Evolutionary conservation across 1,140 invertebrate genomes (phyloP).

Genomic region (Paraescarpia echinospica): DNA sequence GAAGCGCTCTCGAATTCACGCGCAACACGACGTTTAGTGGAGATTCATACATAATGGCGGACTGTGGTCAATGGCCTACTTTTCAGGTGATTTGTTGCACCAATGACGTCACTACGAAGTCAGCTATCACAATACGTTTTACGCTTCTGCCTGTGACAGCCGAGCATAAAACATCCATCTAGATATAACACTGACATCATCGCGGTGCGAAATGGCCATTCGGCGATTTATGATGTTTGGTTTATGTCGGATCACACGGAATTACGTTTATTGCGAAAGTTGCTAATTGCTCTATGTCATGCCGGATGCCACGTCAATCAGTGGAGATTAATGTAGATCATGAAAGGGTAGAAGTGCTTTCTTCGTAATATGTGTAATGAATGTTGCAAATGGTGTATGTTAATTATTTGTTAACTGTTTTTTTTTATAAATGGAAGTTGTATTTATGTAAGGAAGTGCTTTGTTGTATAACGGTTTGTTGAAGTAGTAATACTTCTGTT

Average conservation of each 20-base stretch:
- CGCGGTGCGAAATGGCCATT: neutral
- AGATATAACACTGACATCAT: neutral
- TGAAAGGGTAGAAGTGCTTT: neutral
- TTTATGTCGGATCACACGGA: neutral
- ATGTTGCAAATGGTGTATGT: too few species aligned
- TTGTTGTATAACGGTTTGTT: too few species aligned
- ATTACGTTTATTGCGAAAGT: neutral
- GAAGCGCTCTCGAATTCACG: too few species aligned
- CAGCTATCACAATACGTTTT: neutral
- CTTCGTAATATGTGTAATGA: too few species aligned
- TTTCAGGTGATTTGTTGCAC: neutral
- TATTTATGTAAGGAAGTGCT: too few species aligned
- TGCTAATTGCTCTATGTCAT: neutral
- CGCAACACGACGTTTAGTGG: too few species aligned
- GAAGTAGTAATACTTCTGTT: too few species aligned
- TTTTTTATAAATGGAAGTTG: too few species aligned
- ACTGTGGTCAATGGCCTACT: neutral
- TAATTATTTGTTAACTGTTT: too few species aligned
- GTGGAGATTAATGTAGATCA: neutral
- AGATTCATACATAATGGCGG: too few species aligned
- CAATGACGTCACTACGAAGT: conserved; percentile 6
- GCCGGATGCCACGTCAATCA: neutral
- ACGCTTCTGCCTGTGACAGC: neutral
- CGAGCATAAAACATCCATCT: neutral
- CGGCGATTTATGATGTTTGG: neutral